A percentile compares a stretch with the other conserved stretches of the same genome.
phyloP scores from a whole-genome alignment of 2,113 vertebrate species.

The Aleadryas rufinucha region DNA sequence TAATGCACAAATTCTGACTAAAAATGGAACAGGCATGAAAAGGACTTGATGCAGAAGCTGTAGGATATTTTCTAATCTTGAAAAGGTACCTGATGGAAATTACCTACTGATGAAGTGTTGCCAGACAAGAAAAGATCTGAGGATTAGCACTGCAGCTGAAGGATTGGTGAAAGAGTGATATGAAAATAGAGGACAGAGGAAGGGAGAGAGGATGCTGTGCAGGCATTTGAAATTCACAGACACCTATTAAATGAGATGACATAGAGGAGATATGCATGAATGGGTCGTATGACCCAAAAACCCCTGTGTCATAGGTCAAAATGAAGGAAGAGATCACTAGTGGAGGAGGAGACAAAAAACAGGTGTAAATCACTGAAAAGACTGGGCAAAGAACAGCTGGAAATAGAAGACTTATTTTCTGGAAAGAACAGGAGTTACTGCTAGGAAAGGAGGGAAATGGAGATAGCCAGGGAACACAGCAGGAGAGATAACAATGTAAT shows the following conservation, averaged over 20 bases:
- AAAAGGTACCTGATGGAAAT: constrained; percentile 10
- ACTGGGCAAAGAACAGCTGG: not conserved
- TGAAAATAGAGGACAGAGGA: not conserved
- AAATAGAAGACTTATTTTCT: not conserved
- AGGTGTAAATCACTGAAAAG: not conserved
- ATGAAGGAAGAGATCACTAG: not conserved
- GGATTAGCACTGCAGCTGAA: not conserved
- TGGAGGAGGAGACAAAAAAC: not conserved
- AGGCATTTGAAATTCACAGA: not conserved
- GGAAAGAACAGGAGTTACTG: not conserved
- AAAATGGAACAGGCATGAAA: constrained; percentile 1
- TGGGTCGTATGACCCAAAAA: not conserved
- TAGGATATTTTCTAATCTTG: constrained; percentile 11
- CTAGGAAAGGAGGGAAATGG: not conserved
- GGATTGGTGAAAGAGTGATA: not conserved
- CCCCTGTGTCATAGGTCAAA: not conserved
- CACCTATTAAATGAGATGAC: not conserved
- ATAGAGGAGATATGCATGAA: not conserved
- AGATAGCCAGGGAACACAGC: not conserved
- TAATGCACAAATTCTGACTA: not conserved
- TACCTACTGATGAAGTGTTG: not conserved
- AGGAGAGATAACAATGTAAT: not conserved
- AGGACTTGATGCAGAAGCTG: constrained; percentile 11
- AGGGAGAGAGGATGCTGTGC: not conserved
- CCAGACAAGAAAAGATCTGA: constrained; percentile 29